These are phyloP conservation scores for Nyleta sp. DNA, from an alignment of 2,888 invertebrate species.

Conservation along the genomic window DNA sequence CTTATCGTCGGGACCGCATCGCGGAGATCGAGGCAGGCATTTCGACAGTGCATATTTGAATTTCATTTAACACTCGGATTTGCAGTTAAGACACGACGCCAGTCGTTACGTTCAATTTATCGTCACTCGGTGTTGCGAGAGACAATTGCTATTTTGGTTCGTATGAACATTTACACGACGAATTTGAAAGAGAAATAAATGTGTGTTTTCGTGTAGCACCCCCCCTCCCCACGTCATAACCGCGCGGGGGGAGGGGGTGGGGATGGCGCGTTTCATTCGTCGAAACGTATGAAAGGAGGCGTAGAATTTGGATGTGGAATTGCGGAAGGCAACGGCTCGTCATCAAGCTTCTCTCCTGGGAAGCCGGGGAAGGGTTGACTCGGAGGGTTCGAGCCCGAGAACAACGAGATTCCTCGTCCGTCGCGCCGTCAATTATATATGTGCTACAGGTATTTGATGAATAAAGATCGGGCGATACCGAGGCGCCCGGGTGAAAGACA, in stretches of 20 bases:
- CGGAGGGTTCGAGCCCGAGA: constrained; percentile 31
- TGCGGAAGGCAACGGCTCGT: constrained; percentile 49
- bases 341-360: constrained; percentile 58
- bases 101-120: constrained; percentile 24
- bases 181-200: constrained; percentile 11
- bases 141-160: not conserved
- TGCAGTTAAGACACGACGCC: constrained; percentile 25
- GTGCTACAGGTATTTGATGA: constrained; percentile 58
- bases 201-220: constrained; percentile 27
- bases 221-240: constrained; percentile 24
- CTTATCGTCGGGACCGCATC: constrained; percentile 18
- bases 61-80: constrained; percentile 51
- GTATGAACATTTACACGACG: not conserved
- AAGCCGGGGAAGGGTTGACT: constrained; percentile 39
- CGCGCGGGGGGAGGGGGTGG: not conserved
- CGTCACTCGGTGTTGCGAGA: constrained; percentile 16
- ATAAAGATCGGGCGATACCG: constrained; percentile 50
- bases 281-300: constrained; percentile 60
- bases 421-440: constrained; percentile 55
- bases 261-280: constrained; percentile 52
- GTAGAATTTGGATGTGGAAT: constrained; percentile 52
- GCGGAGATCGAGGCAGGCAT: constrained; percentile 28
- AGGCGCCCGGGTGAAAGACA: constrained; percentile 21
- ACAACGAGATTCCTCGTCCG: constrained; percentile 52
- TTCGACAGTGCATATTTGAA: constrained; percentile 54